Percentiles rank a stretch among this genome's conserved stretches.
These are phyloP conservation scores for Papilio aristodemus DNA, from an alignment of 1,140 invertebrate species.

Conservation along the genomic window DNA sequence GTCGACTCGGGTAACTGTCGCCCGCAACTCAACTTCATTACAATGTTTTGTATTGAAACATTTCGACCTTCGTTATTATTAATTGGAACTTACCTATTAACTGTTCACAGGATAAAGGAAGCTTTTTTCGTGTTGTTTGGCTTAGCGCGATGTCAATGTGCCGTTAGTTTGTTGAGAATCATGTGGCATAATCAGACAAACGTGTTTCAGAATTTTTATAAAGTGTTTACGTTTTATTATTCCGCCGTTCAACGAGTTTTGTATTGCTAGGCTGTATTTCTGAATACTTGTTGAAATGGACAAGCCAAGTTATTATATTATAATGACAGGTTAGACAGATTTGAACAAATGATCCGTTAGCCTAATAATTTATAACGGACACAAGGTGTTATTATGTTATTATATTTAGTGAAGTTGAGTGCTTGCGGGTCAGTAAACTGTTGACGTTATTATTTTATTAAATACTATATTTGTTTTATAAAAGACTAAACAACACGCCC, in stretches of 20 bases:
- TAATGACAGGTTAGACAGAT: neutral
- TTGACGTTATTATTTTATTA: neutral
- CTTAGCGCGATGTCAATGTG: too few relatives aligned
- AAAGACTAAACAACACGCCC: neutral
- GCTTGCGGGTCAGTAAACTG: neutral
- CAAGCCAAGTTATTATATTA: neutral
- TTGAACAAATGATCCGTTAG: neutral
- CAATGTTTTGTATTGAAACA: constrained; percentile 24
- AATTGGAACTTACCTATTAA: too few relatives aligned
- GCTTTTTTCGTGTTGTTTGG: too few relatives aligned
- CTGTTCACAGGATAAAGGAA: too few relatives aligned
- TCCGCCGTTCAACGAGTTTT: too few relatives aligned
- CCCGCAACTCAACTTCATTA: neutral
- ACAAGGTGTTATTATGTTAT: constrained; percentile 18
- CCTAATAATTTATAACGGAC: constrained; percentile 1
- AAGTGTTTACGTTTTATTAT: too few relatives aligned
- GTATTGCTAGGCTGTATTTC: too few relatives aligned
- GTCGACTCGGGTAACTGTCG: constrained; percentile 35
- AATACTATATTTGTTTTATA: too few relatives aligned
- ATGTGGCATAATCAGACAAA: too few relatives aligned
- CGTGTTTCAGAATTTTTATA: too few relatives aligned
- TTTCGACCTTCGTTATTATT: constrained; percentile 5
- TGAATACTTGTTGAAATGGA: too few relatives aligned
- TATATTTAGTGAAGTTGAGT: constrained; percentile 3
- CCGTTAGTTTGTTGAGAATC: too few relatives aligned